These are phyloP conservation scores for Saccopteryx bilineata DNA, from an alignment of 2,113 vertebrate species.

Conservation along the genomic window DNA sequence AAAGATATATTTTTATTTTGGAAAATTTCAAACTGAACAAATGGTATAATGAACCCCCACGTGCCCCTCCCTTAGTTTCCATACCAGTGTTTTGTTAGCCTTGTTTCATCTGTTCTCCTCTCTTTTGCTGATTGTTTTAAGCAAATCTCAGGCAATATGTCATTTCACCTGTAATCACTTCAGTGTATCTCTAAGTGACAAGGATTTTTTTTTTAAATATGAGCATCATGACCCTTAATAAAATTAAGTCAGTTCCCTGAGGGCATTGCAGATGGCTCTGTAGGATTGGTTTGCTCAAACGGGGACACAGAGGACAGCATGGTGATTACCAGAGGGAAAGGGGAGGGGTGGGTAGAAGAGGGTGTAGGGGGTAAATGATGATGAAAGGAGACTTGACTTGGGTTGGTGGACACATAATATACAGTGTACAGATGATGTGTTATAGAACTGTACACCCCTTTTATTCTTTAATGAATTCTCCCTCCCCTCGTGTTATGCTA, in stretches of 20 bases:
- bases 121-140: background rate
- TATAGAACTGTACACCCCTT: background rate
- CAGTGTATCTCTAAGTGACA: background rate
- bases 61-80: background rate
- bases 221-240: background rate
- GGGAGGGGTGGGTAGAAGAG: background rate
- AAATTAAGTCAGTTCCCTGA: background rate
- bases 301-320: background rate
- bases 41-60: background rate
- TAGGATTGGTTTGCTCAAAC: background rate
- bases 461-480: background rate
- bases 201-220: background rate
- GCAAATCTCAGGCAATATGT: background rate
- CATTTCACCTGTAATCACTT: background rate
- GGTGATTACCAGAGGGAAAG: background rate
- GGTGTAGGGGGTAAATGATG: background rate
- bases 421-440: background rate
- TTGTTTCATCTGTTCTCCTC: background rate
- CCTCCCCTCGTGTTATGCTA: background rate
- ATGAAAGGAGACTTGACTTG: background rate
- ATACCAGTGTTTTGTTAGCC: background rate
- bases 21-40: background rate
- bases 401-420: background rate
- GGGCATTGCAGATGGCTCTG: background rate
- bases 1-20: background rate